Base-by-base conservation (phyloP, 2,888 invertebrate species). In the Caenorhabditis uteleia region DNA sequence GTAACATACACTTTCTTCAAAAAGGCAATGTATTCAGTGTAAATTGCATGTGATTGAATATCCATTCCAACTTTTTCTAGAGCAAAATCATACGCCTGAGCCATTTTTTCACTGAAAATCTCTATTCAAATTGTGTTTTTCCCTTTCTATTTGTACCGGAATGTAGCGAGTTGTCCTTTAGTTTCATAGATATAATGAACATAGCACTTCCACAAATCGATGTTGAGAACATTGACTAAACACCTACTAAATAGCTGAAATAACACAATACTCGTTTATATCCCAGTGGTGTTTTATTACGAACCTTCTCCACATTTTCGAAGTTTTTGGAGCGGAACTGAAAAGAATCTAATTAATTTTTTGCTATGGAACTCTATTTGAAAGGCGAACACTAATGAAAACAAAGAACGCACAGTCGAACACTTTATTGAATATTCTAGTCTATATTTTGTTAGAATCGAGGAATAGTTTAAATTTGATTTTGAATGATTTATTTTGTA, bases 21-120 rank as follows among this genome's bases (percentile, higher is more conserved):
- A 84, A 99, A 99, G 40, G 90, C 90, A 0, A 98, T 92, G 82
- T 99, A 99, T 83, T 99, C 98, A 80, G 91, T 91, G 94, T 97
- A 99, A 64, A 99, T 92, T 8, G 91, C 90, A 84, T 92, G 94
- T 0, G 95, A 93, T 86, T 94, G 92, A 76, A 95, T 91, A 83
- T 99, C 98, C 89, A 98, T 90, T 0, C 98, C 98, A 73, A 99
- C 95, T 86, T 97, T 95, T 70, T 98, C 98, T 70, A 99, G 86
- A 0, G 98, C 97, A 85, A 98, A 98, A 85, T 99, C 97, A 84
- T 97, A 99, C 0, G 98, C 97, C 84, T 98, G 95, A 0, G 97
- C 97, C 91, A 99, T 92, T 87, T 95, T 97, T 85, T 98, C 98
- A 83, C 97, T 95, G 83, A 57, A 77, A 70, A 14, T 47, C n/a